Base-by-base conservation (phyloP, 2,113 vertebrate genomes). In the Epinephelus lanceolatus region DNA sequence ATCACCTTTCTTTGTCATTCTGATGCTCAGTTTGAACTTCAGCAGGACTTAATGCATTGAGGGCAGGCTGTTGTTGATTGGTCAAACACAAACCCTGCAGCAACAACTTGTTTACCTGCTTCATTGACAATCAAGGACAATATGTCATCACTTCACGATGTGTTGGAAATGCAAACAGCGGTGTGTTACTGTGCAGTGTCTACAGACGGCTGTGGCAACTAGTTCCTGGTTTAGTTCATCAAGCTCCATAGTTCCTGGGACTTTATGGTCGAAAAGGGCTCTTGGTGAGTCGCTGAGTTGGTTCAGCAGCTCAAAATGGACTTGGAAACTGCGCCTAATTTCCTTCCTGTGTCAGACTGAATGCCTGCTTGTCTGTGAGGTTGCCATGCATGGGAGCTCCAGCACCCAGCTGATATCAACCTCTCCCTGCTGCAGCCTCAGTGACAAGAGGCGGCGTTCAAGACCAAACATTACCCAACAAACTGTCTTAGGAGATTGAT, bases 401-500 rank as follows among this genome's bases (percentile, higher is more conserved):
- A 53, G 78, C 77, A 25, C 55, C 51, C 57, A 68, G 33, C 47
- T 70, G 52, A 73, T 70, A 73, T 79, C 71, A 67, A 70, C n/a
- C 65, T 61, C 42, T 57, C 21, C 60, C 52, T 6, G 21, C 51
- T 73, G 37, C 72, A 52, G 57, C n/a, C 53, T 60, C 47, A 53
- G 21, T 30, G 60, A 75, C 62, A 55, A 21, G 61, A 70, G 12
- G 61, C 37, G 17, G 53, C 4, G 11, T 61, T 62, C 65, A 74
- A 70, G 66, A 81, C 72, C 59, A 74, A 88, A 79, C 84, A 27
- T 78, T 63, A 74, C 40, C 81, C 62, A 69, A 40, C 63, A 56
- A 4, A 6, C 81, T 84, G 80, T 67, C 83, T 61, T 6, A 23
- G 72, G 40, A 84, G 78, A 91, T 62, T 25, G 78, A 86, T 84